Conservation (phyloP, 2,113 vertebrate species). For the Engystomops pustulosus region DNA sequence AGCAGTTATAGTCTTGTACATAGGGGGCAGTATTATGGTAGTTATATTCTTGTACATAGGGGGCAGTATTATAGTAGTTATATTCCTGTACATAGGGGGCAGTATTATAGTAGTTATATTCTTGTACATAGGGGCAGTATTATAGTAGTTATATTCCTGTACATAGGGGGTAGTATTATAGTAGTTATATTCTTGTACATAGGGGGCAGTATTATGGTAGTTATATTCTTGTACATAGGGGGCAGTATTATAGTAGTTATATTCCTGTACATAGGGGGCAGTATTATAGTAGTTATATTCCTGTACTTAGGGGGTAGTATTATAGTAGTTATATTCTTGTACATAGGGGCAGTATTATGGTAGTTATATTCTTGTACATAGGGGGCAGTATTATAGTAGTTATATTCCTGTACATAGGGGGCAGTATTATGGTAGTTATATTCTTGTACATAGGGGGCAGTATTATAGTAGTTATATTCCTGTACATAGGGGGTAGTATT, state of each 20-base stretch:
- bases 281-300: constrained; percentile 13
- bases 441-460: constrained; percentile 3
- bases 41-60: constrained; percentile 12
- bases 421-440: constrained; percentile 13
- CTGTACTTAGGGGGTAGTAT: neutral
- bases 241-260: neutral
- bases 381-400: neutral
- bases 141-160: constrained; percentile 1
- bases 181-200: constrained; percentile 5
- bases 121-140: neutral
- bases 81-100: neutral
- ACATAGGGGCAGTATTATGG: neutral
- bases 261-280: neutral
- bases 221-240: constrained; percentile 9
- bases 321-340: constrained; percentile 2
- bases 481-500: constrained; percentile 5
- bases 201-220: constrained; percentile 6
- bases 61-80: neutral
- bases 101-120: constrained; percentile 10
- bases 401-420: constrained; percentile 4
- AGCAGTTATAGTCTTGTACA: constrained; percentile 1
- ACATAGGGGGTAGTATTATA: neutral
- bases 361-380: constrained; percentile 2
- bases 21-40: neutral
- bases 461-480: constrained; percentile 16